Evolutionary conservation across 2,797 vertebrate species (phyloP), one percentile per base, ranked within the genome.

Genomic region (Halcyon leucocephala): DNA sequence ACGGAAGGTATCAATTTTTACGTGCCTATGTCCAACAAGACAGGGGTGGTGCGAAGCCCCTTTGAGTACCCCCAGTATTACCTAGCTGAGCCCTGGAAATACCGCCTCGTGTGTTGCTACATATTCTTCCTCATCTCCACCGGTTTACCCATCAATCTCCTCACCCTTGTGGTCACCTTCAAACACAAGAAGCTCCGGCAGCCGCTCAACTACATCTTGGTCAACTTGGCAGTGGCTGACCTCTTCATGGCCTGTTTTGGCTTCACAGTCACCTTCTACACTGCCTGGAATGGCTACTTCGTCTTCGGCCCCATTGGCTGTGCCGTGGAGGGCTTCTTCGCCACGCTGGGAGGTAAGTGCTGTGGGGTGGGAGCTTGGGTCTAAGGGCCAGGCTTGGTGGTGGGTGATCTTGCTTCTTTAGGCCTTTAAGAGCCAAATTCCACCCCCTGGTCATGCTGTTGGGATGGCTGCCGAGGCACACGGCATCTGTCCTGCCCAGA

Each of bases 101-200:
- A 82, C 95, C 98, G 97, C 49, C 0, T 97, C 1, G 96, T 98
- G 10, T 98, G 98, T 35, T 89, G 81, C 85, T 99, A 99, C 96
- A 98, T 98, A 97, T 98, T 99, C 85, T 97, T 98, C 94, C 98
- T 99, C 92, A 98, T 99, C 96, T 97, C 94, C 92, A 97, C 98
- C 0, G 98, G 98, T 29, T 90, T 98, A 31, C 98, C 98, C 85
- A 98, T 99, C 98, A 99, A 99, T 22, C 86, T 84, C 31, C 97
- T 99, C 86, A 98, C 98, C 15, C 90, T 99, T 94, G 29, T 98
- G 20, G 98, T 98, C 88, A 98, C 98, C 52, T 97, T 97, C 80
- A 98, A 98, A 84, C 98, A 99, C 96, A 99, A 99, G 98, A 99
- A 98, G 94, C 98, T 99, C 21, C 97, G 97, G 35, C 98, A 98